Base-by-base conservation (phyloP, 1,140 invertebrate species). In the Maconellicoccus hirsutus region DNA sequence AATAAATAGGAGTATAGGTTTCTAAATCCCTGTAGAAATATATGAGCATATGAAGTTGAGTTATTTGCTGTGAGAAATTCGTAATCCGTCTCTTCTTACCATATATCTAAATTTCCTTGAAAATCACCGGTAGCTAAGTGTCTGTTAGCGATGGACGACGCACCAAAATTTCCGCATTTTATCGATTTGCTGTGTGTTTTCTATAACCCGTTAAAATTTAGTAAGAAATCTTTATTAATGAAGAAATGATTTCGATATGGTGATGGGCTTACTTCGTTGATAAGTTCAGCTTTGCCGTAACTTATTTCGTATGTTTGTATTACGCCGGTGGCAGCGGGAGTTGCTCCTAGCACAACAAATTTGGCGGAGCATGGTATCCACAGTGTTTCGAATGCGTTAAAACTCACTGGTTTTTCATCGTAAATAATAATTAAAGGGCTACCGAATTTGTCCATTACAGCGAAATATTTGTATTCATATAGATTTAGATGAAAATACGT, bases 281-380 rank as follows among this genome's bases (percentile, higher is more conserved):
- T 75, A 70, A 89, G 84, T 70, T 86, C 86, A 14, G 90, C 76
- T 76, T 92, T 86, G 16, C 87, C 87, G 33, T 86, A 84, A 19
- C 83, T 85, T 23, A 96, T 82, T 81, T 94, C 89, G 78, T 89
- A 96, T n/a, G 95, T 86, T 81, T 96, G 88, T 74, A 97, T 80
- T 19, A 90, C 85, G 0, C 95, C 95, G 38, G 86, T 89, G 69
- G 90, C 91, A 77, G 87, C 87, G 0, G 94, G 86, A 78, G 89
- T 83, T 61, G 86, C 90, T n/a, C 94, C 95, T 39, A 97, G 81
- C 26, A 89, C 85, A 71, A 96, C 86, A 79, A 96, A 93, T 80
- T 96, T 96, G 0, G 94, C 89, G 10, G 92, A 94, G 75, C 87
- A 88, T 0, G 94, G 94, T 76, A 98, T 89, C 95, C 94, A 97